Evolutionary conservation across 2,113 vertebrate species (phyloP).

Genomic region (Gulo gulo): DNA sequence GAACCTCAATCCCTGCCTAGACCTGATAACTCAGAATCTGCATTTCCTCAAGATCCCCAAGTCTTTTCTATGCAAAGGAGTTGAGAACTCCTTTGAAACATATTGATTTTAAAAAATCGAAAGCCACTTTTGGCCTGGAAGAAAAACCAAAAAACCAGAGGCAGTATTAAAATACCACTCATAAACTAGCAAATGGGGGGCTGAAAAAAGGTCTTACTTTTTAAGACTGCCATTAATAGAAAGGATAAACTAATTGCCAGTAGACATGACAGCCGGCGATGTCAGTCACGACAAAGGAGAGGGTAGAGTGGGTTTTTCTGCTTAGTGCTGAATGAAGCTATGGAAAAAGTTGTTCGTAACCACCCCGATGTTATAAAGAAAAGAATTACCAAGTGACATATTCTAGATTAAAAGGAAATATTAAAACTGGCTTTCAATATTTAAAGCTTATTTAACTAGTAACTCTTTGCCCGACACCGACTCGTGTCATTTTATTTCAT

Average conservation of each 20-base stretch:
- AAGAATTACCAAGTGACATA: constrained; percentile 81
- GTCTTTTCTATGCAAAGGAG: not conserved
- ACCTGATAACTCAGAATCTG: not conserved
- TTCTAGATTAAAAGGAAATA: constrained; percentile 90
- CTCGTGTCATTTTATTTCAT: constrained; percentile 85
- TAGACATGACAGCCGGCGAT: constrained; percentile 56
- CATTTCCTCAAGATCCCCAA: not conserved
- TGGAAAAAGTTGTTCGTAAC: constrained; percentile 82
- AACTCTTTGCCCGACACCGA: constrained; percentile 84
- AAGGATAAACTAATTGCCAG: constrained; percentile 67
- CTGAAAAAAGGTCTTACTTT: constrained; percentile 60
- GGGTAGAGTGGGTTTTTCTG: constrained; percentile 61
- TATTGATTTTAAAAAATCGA: not conserved
- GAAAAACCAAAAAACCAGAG: constrained; percentile 45
- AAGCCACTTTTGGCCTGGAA: constrained; percentile 61
- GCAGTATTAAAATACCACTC: constrained; percentile 73
- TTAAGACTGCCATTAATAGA: constrained; percentile 57
- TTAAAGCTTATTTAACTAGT: constrained; percentile 88
- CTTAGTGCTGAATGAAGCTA: constrained; percentile 74
- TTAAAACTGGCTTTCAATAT: constrained; percentile 88
- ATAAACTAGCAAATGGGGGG: not conserved
- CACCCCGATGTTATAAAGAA: constrained; percentile 71
- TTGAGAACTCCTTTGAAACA: not conserved
- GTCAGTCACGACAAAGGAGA: constrained; percentile 66
- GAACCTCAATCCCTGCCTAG: not conserved